Percentiles rank a stretch among this genome's conserved stretches.
phyloP scores from a whole-genome alignment of 1,140 invertebrate species.

The Gryon sp. region DNA sequence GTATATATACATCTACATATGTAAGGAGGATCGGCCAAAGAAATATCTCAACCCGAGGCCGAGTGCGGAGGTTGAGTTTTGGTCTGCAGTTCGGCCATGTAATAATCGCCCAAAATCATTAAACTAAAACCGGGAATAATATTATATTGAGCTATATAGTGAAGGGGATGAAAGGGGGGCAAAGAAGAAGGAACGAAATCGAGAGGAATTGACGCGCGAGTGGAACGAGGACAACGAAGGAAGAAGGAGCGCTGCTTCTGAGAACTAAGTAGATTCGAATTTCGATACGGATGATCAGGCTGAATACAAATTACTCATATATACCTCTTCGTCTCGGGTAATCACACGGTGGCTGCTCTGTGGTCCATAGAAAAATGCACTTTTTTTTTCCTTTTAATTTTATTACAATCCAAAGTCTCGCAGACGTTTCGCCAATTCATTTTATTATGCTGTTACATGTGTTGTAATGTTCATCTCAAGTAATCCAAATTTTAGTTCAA shows the following conservation, averaged over 20 bases:
- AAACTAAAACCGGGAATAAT: conserved; percentile 81
- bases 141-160: conserved; percentile 78
- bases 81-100: conserved; percentile 69
- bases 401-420: conserved; percentile 19
- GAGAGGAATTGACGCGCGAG: conserved; percentile 48
- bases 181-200: conserved; percentile 55
- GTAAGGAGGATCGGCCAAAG: conserved; percentile 40
- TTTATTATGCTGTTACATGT: conserved; percentile 17
- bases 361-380: conserved; percentile 75
- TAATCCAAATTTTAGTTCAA: no score
- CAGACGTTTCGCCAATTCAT: conserved; percentile 44
- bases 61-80: conserved; percentile 54
- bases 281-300: conserved; percentile 81
- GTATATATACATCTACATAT: conserved; percentile 45
- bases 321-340: conserved; percentile 74
- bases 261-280: conserved; percentile 81
- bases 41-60: conserved; percentile 67
- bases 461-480: no score
- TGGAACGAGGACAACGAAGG: conserved; percentile 39
- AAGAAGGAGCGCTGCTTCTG: conserved; percentile 72
- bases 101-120: conserved; percentile 80
- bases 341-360: conserved; percentile 78
- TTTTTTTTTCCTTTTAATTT: conserved; percentile 44
- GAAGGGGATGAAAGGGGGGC: conserved; percentile 61
- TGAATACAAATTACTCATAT: conserved; percentile 81